Evolutionary conservation across 1,140 invertebrate genomes (phyloP), one percentile per base, ranked within the genome.

Genomic region (Pseudobourletiella spinata): DNA sequence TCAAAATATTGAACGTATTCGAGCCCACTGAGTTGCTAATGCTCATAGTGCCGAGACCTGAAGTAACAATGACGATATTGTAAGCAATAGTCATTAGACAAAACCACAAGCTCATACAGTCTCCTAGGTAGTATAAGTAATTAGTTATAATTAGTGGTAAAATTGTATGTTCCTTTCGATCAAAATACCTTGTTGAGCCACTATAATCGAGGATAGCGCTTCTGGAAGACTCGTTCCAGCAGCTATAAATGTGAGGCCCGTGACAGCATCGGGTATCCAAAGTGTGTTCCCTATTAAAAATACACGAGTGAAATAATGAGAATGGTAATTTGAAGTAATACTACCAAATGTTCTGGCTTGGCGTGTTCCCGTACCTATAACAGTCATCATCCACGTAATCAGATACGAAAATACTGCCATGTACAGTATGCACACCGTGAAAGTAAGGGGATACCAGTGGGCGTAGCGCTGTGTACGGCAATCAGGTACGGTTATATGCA

Each of bases 361-460:
- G n/a, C n/a, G n/a, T n/a, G n/a, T n/a, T n/a, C n/a, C n/a, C n/a
- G n/a, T 15, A 48, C 18, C 11, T 8, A 59, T 20, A 24, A 56
- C 26, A 18, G 91, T 95, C 48, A 95, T 94, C 78, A 91, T 86
- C 89, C 90, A 95, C 6, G 91, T 88, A 39, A 90, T 86, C 0
- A 93, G 71, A 73, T 95, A 95, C 2, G 90, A 91, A 0, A 91
- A 81, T 0, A 81, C 79, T 15, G 87, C 89, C 57, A 95, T 91
- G 90, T 91, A 95, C 18, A 88, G 75, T 59, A 94, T 84, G 71
- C 89, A 91, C 84, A 92, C 86, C 11, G 87, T 63, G 71, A 95
- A 91, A 6, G 44, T 48, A 6, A 48, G 14, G 6, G 44, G 44
- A 22, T 48, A 48, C 44, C 44, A 48, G 4, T 18, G 14, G 11